A percentile compares a stretch with the other conserved stretches of the same genome.
phyloP scores from a whole-genome alignment of 1,140 invertebrate species.

The Apis laboriosa region DNA sequence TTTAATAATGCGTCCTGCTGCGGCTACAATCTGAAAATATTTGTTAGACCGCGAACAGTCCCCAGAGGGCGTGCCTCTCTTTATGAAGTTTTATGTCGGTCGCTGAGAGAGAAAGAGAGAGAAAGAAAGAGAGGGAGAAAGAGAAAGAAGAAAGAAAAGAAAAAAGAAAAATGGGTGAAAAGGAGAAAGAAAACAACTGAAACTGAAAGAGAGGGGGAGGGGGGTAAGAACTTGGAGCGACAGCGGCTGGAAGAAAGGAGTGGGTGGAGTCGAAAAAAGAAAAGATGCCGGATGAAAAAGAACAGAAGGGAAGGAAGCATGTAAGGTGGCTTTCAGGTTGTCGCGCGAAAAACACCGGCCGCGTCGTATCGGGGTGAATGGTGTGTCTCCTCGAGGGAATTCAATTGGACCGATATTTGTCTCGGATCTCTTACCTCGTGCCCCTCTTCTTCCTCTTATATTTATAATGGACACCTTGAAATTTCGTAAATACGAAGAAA shows the following conservation, averaged over 20 bases:
- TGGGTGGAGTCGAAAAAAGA: neutral
- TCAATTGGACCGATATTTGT: slow-evolving; percentile 45
- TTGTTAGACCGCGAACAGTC: slow-evolving; percentile 57
- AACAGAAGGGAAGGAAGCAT: slow-evolving; percentile 10
- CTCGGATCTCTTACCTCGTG: neutral
- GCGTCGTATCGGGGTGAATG: slow-evolving; percentile 35
- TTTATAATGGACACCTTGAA: too few relatives aligned
- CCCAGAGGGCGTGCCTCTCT: slow-evolving; percentile 53
- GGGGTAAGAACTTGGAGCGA: slow-evolving; percentile 45
- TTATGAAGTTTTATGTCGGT: slow-evolving; percentile 67
- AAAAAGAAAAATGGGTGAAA: neutral
- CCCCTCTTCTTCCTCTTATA: neutral
- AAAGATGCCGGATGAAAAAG: slow-evolving; percentile 10
- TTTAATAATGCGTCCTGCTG: slow-evolving; percentile 55
- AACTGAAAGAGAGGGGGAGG: slow-evolving; percentile 14
- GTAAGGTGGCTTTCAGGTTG: slow-evolving; percentile 51
- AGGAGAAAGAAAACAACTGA: slow-evolving; percentile 6
- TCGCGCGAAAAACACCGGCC: slow-evolving; percentile 41
- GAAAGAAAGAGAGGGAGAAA: slow-evolving; percentile 15
- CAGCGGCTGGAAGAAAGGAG: neutral
- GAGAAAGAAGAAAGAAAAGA: slow-evolving; percentile 40
- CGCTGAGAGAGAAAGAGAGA: slow-evolving; percentile 40
- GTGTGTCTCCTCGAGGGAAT: slow-evolving; percentile 50
- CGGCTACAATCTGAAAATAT: slow-evolving; percentile 64
- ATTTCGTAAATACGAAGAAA: too few relatives aligned